Conservation (phyloP, 1,140 invertebrate species). For the Plutomurus gul region DNA sequence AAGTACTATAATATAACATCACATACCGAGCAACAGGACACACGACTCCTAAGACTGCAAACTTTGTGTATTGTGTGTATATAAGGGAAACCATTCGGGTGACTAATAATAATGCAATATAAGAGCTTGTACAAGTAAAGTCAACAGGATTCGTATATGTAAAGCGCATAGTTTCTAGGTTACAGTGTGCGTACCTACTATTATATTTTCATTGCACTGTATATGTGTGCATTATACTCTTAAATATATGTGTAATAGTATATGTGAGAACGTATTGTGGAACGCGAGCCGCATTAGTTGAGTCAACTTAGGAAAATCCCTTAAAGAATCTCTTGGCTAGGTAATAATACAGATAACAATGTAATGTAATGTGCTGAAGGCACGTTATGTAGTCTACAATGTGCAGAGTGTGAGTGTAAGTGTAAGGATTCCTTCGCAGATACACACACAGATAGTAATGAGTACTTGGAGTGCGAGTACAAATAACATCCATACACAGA, state of each 20-base stretch:
- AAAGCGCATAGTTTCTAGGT: no score
- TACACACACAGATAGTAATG: not conserved
- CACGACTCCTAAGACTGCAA: no score
- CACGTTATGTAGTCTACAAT: not conserved
- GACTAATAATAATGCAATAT: no score
- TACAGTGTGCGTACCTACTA: no score
- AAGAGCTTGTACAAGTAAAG: no score
- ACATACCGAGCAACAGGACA: no score
- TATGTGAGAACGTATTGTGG: not conserved
- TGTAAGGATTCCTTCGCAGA: not conserved
- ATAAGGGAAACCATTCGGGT: no score
- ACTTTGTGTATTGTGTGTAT: no score
- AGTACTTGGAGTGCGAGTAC: not conserved
- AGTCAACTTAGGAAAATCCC: slow-evolving; percentile 10
- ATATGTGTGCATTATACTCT: not conserved
- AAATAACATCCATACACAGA: no score
- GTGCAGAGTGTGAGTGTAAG: not conserved
- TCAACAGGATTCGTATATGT: no score
- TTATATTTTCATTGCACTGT: not conserved
- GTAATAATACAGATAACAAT: not conserved
- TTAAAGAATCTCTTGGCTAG: slow-evolving; percentile 20
- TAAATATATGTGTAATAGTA: not conserved
- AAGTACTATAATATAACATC: not conserved
- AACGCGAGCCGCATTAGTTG: not conserved
- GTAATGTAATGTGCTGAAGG: not conserved